A percentile compares a stretch with the other conserved stretches of the same genome.
phyloP scores from a whole-genome alignment of 2,113 vertebrate species.

The Notechis scutatus region DNA sequence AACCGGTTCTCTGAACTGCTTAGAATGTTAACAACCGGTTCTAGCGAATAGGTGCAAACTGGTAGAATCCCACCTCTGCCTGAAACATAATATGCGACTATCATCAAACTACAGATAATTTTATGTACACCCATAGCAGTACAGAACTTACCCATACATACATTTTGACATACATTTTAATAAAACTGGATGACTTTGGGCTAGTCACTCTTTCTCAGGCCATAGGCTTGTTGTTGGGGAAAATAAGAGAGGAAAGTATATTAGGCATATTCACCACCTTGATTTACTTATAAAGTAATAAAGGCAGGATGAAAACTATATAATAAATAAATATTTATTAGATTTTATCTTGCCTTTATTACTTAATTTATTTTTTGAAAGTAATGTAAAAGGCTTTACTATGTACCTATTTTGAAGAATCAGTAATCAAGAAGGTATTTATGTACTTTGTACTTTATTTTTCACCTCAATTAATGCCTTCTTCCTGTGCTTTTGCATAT shows the following conservation, averaged over 20 bases:
- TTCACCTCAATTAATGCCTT: not conserved
- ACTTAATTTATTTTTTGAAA: not conserved
- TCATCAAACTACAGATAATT: not conserved
- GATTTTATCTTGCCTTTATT: not conserved
- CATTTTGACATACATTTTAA: not conserved
- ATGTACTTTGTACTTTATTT: not conserved
- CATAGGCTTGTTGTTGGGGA: not conserved
- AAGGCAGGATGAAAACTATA: not conserved
- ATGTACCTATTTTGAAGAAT: not conserved
- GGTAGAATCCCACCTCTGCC: too few relatives aligned
- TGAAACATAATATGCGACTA: not conserved
- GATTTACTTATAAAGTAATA: not conserved
- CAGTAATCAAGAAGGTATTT: not conserved
- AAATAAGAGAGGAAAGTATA: not conserved
- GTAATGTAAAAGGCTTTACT: not conserved
- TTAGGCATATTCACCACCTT: not conserved
- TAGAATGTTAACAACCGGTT: too few relatives aligned
- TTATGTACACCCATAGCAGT: not conserved
- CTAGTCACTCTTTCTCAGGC: not conserved
- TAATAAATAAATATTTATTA: not conserved
- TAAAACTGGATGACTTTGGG: not conserved
- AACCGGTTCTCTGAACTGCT: too few relatives aligned
- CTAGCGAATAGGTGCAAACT: too few relatives aligned
- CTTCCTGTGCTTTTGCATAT: not conserved
- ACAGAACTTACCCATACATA: not conserved